Base-by-base conservation (phyloP, 64 coral and sea anemone genomes). In the Montipora foliosa region DNA sequence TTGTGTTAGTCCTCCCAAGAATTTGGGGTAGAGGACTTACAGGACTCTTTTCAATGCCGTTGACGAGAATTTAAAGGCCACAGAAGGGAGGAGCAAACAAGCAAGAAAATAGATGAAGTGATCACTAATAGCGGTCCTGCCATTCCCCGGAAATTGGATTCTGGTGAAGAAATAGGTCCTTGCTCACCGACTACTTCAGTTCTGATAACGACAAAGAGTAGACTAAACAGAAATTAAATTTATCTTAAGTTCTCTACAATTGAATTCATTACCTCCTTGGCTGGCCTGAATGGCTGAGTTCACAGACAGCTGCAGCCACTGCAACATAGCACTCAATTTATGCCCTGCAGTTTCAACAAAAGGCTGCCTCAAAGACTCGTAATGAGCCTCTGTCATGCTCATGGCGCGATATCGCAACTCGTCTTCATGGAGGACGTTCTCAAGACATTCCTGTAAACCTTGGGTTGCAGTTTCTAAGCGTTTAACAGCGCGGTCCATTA, bases 361-460 rank as follows among this genome's bases (percentile, higher is more conserved):
- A 8, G 57, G 53, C 24, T 82, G 8, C 22, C 16, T 82, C 44
- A 90, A 64, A 67, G 88, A 90, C 6, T 90, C 12, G 76, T 79
- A 80, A 47, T 90, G 88, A 68, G 21, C 59, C 0, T 22, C 8
- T 1, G 88, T 90, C 88, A 90, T 90, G 59, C 80, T 91, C 11
- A 76, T 58, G 9, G 55, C 74, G 12, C 74, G 61, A 3, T 87
- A 49, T 0, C 2, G 15, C 73, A 95, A 44, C 16, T 92, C 90
- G 6, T 88, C 51, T 55, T 97, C 95, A 44, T 97, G 92, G 46
- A 97, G 82, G 6, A 97, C 5, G 24, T 97, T 91, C 82, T 97
- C 95, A 88, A 78, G 80, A 44, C 95, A 94, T 67, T 83, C 74
- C 60, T 88, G 73, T 9, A 97, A 74, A 20, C 79, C 87, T 15